Conservation (phyloP, 1,140 invertebrate genomes). For the Lepidotrigona ventralis region DNA sequence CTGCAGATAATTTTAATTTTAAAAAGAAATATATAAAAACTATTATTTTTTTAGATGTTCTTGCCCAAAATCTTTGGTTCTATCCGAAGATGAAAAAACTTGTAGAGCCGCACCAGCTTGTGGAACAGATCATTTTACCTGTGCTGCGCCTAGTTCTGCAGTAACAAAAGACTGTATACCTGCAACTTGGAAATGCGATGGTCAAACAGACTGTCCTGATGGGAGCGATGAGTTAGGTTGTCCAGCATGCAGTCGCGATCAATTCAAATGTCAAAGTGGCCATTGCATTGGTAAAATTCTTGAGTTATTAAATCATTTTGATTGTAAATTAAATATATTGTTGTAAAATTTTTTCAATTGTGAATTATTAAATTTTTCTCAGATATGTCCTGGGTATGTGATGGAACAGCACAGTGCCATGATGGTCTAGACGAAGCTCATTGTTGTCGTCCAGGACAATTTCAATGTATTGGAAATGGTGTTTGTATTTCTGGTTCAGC, state of each 20-base stretch:
- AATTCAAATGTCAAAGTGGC: conserved; percentile 88
- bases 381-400: conserved; percentile 83
- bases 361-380: conserved; percentile 24
- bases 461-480: conserved; percentile 83
- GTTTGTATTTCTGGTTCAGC: conserved; percentile 82
- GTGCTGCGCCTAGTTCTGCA: conserved; percentile 79
- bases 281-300: conserved; percentile 87
- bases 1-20: background rate
- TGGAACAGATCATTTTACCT: conserved; percentile 88
- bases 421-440: conserved; percentile 85
- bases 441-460: conserved; percentile 82
- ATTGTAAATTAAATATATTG: conserved; percentile 18
- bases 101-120: conserved; percentile 89
- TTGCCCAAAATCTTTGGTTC: conserved; percentile 87
- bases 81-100: conserved; percentile 85
- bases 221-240: conserved; percentile 90
- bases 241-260: conserved; percentile 82
- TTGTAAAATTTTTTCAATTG: background rate
- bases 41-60: conserved; percentile 81
- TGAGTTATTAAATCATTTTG: background rate
- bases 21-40: background rate
- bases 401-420: conserved; percentile 86
- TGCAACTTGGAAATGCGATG: conserved; percentile 91
- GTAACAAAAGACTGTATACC: conserved; percentile 89
- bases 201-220: conserved; percentile 90